A percentile compares a stretch with the other conserved stretches of the same genome.
phyloP scores from a whole-genome alignment of 1,140 invertebrate genomes.

The Pomacea maculata region DNA sequence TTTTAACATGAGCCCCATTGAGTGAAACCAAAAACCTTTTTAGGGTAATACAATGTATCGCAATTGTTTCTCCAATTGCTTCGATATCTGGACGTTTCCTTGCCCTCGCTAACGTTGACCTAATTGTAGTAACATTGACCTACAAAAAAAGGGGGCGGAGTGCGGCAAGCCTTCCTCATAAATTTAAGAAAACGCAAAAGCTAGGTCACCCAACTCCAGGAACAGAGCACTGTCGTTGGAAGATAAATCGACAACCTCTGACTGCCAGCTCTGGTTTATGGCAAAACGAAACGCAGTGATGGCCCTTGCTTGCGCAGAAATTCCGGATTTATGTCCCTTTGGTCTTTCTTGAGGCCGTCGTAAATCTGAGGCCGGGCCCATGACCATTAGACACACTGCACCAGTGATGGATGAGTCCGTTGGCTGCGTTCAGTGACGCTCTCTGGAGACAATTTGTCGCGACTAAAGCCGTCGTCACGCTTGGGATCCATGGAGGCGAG shows the following conservation, averaged over 20 bases:
- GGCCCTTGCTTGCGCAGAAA: not conserved
- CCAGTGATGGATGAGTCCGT: slow-evolving; percentile 4
- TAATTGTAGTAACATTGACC: too few relatives aligned
- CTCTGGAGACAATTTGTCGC: slow-evolving; percentile 11
- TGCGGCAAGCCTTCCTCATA: too few relatives aligned
- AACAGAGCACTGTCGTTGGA: not conserved
- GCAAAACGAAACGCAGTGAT: slow-evolving; percentile 5
- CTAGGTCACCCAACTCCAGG: too few relatives aligned
- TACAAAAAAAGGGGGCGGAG: too few relatives aligned
- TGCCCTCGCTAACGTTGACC: too few relatives aligned
- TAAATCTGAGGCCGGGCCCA: slow-evolving; percentile 1
- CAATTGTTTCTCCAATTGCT: too few relatives aligned
- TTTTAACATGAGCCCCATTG: too few relatives aligned
- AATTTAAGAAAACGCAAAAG: too few relatives aligned
- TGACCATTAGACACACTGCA: slow-evolving; percentile 2
- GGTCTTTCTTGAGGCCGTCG: not conserved
- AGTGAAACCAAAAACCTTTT: too few relatives aligned
- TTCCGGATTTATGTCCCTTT: not conserved
- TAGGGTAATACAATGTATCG: too few relatives aligned
- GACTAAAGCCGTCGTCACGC: not conserved
- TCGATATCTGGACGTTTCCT: too few relatives aligned
- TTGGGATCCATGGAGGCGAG: not conserved
- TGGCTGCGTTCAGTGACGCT: not conserved
- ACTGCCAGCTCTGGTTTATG: not conserved
- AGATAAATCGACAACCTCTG: slow-evolving; percentile 2